phyloP scores from a whole-genome alignment of 1,140 invertebrate genomes.

The Anoplophora glabripennis region DNA sequence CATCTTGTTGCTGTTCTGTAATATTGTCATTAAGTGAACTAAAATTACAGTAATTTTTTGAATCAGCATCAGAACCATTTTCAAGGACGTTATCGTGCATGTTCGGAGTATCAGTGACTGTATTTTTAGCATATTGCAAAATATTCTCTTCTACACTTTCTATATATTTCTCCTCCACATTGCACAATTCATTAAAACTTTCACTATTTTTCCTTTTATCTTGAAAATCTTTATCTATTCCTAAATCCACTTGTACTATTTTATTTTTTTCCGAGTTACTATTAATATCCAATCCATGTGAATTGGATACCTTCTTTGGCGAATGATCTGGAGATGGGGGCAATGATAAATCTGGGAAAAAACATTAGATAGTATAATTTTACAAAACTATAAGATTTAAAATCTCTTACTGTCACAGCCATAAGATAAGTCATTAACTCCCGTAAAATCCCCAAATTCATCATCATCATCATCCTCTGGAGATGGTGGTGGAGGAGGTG shows the following conservation, averaged over 20 bases:
- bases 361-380: slow-evolving; percentile 1
- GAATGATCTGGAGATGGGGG: slow-evolving; percentile 51
- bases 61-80: background rate
- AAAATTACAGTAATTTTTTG: background rate
- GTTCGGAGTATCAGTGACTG: background rate
- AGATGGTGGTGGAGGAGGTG: slow-evolving; percentile 61
- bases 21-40: background rate
- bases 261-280: slow-evolving; percentile 29
- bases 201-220: slow-evolving; percentile 34
- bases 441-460: slow-evolving; percentile 59
- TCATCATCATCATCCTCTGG: slow-evolving; percentile 62
- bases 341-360: slow-evolving; percentile 50
- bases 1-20: slow-evolving; percentile 1
- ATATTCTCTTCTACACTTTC: slow-evolving; percentile 6
- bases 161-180: background rate
- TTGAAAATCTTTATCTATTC: slow-evolving; percentile 34
- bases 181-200: background rate
- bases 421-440: slow-evolving; percentile 49
- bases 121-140: slow-evolving; percentile 9
- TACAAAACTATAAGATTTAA: slow-evolving; percentile 17
- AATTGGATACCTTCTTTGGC: slow-evolving; percentile 32
- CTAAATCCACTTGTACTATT: slow-evolving; percentile 17
- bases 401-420: slow-evolving; percentile 42
- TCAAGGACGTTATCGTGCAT: background rate
- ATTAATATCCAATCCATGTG: slow-evolving; percentile 24